Conservation (phyloP, 1,140 invertebrate genomes). For the Pseudomyrmex sp. region DNA sequence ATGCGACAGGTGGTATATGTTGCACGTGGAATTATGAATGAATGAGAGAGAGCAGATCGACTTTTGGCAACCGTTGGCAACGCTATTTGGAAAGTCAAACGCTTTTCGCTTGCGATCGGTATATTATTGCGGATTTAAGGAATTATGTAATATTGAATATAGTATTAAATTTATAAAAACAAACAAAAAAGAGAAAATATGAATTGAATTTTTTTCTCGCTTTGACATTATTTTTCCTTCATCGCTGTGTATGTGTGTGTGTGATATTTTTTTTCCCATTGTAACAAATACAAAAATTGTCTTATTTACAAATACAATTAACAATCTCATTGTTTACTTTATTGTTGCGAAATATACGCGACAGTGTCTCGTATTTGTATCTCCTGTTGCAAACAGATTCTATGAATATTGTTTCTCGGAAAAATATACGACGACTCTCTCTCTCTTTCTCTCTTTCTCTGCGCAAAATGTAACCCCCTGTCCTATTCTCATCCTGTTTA, state of each 20-base stretch:
- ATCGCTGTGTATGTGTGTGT: too few relatives aligned
- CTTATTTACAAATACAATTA: not conserved
- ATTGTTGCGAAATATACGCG: not conserved
- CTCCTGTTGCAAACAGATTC: not conserved
- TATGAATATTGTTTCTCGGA: not conserved
- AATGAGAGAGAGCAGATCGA: constrained; percentile 9
- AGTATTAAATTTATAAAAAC: too few relatives aligned
- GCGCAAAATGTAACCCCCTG: too few relatives aligned
- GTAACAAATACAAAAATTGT: not conserved
- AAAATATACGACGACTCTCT: not conserved
- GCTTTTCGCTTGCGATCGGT: too few relatives aligned
- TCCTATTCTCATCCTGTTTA: not conserved
- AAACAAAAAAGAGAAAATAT: too few relatives aligned
- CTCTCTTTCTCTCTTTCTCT: too few relatives aligned
- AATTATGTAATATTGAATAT: too few relatives aligned
- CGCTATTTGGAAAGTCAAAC: too few relatives aligned
- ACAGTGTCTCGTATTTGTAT: not conserved
- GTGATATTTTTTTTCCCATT: too few relatives aligned
- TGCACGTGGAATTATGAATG: constrained; percentile 45
- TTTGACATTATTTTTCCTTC: too few relatives aligned
- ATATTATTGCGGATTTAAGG: too few relatives aligned
- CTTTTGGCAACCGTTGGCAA: not conserved
- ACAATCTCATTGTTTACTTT: not conserved
- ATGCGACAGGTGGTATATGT: constrained; percentile 34
- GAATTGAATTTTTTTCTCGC: too few relatives aligned